phyloP scores from a whole-genome alignment of 2,113 vertebrate species.

The Bos javanicus region DNA sequence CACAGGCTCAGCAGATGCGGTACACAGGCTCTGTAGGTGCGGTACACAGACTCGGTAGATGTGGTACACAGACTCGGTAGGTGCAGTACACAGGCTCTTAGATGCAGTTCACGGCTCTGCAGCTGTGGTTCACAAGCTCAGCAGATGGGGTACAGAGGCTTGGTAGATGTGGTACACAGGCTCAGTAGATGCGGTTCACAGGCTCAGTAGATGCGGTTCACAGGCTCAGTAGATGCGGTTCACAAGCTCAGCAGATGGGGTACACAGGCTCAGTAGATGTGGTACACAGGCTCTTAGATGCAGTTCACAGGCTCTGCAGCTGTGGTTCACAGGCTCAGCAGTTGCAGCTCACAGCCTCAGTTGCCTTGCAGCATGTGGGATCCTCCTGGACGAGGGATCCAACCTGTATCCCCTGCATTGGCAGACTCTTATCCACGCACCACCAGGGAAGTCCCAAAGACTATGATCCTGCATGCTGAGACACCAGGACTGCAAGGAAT shows the following conservation, averaged over 20 bases:
- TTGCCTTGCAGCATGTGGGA: neutral
- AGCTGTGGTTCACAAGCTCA: fast-evolving
- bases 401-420: neutral
- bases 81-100: fast-evolving
- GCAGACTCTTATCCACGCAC: neutral
- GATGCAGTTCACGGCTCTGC: no score
- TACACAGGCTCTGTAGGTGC: fast-evolving
- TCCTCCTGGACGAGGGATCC: neutral
- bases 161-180: fast-evolving
- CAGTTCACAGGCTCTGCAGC: fast-evolving
- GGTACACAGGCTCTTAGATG: fast-evolving
- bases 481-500: neutral
- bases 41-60: fast-evolving
- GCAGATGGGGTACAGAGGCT: no score
- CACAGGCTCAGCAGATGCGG: no score
- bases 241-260: fast-evolving
- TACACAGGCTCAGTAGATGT: fast-evolving
- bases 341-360: fast-evolving
- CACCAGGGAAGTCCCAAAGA: neutral
- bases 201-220: no score
- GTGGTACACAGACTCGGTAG: fast-evolving
- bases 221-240: fast-evolving
- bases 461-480: fast-evolving
- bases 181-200: no score
- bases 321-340: fast-evolving